Percentiles rank a stretch among this genome's conserved stretches.
Conservation (phyloP, 2,888 invertebrate species). For the Sarcophaga rosellei region DNA sequence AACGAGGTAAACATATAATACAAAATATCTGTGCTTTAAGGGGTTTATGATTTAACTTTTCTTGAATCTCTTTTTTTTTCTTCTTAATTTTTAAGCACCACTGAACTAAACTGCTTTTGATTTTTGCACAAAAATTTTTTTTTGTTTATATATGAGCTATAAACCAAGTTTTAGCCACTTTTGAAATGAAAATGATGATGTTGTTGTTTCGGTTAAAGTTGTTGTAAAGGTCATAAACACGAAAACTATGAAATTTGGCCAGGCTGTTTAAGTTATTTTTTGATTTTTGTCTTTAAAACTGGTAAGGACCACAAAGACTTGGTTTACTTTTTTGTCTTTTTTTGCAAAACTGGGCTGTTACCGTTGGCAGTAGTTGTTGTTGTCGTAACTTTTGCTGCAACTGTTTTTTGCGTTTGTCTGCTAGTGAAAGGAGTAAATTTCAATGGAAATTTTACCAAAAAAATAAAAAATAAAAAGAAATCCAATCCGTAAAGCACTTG, state of each 20-base stretch:
- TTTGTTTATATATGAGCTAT: background rate
- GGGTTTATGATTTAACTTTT: slow-evolving; percentile 33
- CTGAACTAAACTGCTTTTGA: slow-evolving; percentile 24
- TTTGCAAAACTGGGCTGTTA: background rate
- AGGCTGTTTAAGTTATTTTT: background rate
- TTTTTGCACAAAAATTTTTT: slow-evolving; percentile 26
- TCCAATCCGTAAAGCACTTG: slow-evolving; percentile 24
- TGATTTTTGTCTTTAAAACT: slow-evolving; percentile 31
- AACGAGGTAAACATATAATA: background rate
- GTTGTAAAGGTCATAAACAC: slow-evolving; percentile 10
- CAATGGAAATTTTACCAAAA: slow-evolving; percentile 28
- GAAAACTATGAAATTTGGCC: background rate
- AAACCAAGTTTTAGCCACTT: slow-evolving; percentile 15
- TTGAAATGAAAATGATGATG: slow-evolving; percentile 5
- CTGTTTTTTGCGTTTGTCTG: background rate
- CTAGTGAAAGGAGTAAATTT: slow-evolving; percentile 63
- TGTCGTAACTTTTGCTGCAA: background rate
- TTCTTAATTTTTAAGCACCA: slow-evolving; percentile 4
- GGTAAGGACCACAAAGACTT: slow-evolving; percentile 54
- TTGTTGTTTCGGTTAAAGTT: slow-evolving; percentile 8
- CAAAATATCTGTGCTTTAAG: too few species aligned
- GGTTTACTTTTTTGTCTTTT: slow-evolving; percentile 45
- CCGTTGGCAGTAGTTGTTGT: background rate
- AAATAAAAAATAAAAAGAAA: background rate
- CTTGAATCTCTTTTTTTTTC: background rate